Evolutionary conservation across 2,888 invertebrate species (phyloP).

Genomic region (Helleia helle): DNA sequence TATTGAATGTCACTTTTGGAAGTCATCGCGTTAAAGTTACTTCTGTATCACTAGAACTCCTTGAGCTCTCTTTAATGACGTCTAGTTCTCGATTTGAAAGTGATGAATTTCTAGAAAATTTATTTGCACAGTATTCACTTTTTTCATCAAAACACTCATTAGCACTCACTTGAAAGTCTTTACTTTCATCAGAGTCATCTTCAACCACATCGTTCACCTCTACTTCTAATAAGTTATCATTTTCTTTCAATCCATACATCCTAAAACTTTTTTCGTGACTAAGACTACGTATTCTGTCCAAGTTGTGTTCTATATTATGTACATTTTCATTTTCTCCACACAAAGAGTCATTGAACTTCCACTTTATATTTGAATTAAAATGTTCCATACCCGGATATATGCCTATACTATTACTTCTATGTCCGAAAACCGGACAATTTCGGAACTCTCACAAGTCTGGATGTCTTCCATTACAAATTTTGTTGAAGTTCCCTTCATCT

Average conservation of each 20-base stretch:
- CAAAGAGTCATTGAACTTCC: slow-evolving; percentile 61
- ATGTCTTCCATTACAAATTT: slow-evolving; percentile 61
- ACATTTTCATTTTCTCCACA: slow-evolving; percentile 51
- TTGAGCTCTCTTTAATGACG: slow-evolving; percentile 68
- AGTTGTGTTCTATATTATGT: slow-evolving; percentile 59
- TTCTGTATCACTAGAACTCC: slow-evolving; percentile 70
- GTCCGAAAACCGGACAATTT: slow-evolving; percentile 69
- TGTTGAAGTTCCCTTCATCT: slow-evolving; percentile 64
- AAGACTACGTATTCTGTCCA: slow-evolving; percentile 64
- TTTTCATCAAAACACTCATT: slow-evolving; percentile 56
- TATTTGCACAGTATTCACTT: slow-evolving; percentile 55
- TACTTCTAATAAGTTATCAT: slow-evolving; percentile 59
- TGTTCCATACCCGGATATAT: slow-evolving; percentile 65
- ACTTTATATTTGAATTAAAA: slow-evolving; percentile 64
- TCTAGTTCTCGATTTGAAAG: slow-evolving; percentile 66
- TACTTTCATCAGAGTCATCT: slow-evolving; percentile 51
- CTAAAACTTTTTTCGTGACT: slow-evolving; percentile 59
- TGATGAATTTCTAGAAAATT: slow-evolving; percentile 64
- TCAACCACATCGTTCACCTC: slow-evolving; percentile 55
- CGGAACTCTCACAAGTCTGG: slow-evolving; percentile 72
- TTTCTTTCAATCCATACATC: slow-evolving; percentile 45
- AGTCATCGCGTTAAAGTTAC: slow-evolving; percentile 70
- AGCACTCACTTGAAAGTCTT: slow-evolving; percentile 44
- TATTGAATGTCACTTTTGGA: slow-evolving; percentile 62
- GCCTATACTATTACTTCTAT: slow-evolving; percentile 68